Conservation (phyloP, 2,113 vertebrate species). For the Pagrus major region DNA sequence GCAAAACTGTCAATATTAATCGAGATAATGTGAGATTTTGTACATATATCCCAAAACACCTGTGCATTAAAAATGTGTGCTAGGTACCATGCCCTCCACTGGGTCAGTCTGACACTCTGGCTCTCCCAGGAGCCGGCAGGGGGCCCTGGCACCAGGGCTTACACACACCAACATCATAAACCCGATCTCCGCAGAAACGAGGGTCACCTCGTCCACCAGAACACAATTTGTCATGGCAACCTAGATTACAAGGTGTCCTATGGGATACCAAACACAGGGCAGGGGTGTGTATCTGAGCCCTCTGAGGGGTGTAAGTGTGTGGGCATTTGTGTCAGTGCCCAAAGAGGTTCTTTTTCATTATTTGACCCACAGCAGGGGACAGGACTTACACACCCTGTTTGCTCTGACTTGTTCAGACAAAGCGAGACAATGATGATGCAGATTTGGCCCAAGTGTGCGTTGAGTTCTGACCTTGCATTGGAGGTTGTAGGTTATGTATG, state of each 20-base stretch:
- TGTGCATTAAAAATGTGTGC: not conserved
- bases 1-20: conserved; percentile 32
- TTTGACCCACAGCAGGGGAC: conserved; percentile 45
- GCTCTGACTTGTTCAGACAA: conserved; percentile 34
- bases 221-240: conserved; percentile 65
- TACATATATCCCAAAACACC: conserved; percentile 24
- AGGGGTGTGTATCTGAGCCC: conserved; percentile 30
- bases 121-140: not conserved
- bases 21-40: conserved; percentile 29
- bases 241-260: conserved; percentile 57
- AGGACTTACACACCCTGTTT: conserved; percentile 52
- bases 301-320: conserved; percentile 12
- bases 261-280: conserved; percentile 36
- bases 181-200: conserved; percentile 63
- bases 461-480: conserved; percentile 35
- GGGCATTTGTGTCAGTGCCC: conserved; percentile 37
- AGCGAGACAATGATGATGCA: conserved; percentile 29
- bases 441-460: conserved; percentile 21
- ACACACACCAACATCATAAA: conserved; percentile 59
- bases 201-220: conserved; percentile 53
- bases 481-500: conserved; percentile 24
- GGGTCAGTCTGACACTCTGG: not conserved
- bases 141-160: conserved; percentile 9
- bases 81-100: not conserved
- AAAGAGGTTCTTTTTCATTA: conserved; percentile 35